Evolutionary conservation across 2,797 vertebrate species (phyloP).

Genomic region (Channa striata): DNA sequence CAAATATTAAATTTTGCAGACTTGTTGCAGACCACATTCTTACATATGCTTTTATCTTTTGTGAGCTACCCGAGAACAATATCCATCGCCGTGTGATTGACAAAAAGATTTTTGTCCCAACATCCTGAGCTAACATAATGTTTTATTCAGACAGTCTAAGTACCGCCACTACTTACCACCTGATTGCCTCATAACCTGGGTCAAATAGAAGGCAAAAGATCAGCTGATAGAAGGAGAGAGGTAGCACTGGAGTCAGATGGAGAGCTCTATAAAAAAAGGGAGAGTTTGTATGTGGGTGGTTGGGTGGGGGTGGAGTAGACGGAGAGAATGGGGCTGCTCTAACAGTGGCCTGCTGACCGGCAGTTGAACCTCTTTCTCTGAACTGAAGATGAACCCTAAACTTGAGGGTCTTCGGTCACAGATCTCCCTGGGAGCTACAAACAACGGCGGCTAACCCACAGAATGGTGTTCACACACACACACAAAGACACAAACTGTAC

Average conservation of each 20-base stretch:
- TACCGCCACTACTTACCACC: slow-evolving; percentile 17
- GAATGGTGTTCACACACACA: slow-evolving; percentile 56
- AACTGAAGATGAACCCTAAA: slow-evolving; percentile 88
- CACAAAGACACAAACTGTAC: not conserved
- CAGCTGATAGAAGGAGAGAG: slow-evolving; percentile 48
- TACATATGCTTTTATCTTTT: not conserved
- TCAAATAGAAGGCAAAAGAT: slow-evolving; percentile 67
- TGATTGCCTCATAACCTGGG: slow-evolving; percentile 45
- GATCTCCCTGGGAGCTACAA: slow-evolving; percentile 83
- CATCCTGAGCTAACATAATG: slow-evolving; percentile 1
- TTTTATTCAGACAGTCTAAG: slow-evolving; percentile 39
- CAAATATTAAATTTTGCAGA: not conserved
- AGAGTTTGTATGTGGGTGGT: slow-evolving; percentile 14
- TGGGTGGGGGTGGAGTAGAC: slow-evolving; percentile 29
- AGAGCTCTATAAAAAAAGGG: slow-evolving; percentile 56
- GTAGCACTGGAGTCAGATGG: slow-evolving; percentile 36
- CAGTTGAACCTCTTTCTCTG: slow-evolving; percentile 83
- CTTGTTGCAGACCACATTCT: slow-evolving; percentile 5
- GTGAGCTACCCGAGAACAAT: not conserved
- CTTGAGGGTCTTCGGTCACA: slow-evolving; percentile 83
- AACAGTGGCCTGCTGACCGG: slow-evolving; percentile 81
- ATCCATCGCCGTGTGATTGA: not conserved
- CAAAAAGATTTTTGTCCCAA: not conserved
- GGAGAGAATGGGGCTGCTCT: slow-evolving; percentile 59
- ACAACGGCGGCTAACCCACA: slow-evolving; percentile 63